phyloP scores from a whole-genome alignment of 2,888 invertebrate species.

The Macrosoma leucophasiata region DNA sequence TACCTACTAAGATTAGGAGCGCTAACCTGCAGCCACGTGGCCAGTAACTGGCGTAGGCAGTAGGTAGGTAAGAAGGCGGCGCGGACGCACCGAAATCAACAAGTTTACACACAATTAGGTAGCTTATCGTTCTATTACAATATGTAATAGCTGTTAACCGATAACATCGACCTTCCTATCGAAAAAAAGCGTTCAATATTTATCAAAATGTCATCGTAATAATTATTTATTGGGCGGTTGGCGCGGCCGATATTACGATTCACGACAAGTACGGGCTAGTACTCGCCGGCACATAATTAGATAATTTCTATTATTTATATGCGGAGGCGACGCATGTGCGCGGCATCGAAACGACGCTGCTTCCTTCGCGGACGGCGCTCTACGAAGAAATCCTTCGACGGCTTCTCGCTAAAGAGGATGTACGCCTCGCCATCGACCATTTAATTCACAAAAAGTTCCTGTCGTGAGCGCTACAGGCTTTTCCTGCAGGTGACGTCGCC shows the following conservation, averaged over 20 bases:
- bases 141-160: slow-evolving; percentile 63
- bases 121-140: slow-evolving; percentile 61
- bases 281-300: slow-evolving; percentile 63
- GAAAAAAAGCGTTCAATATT: slow-evolving; percentile 56
- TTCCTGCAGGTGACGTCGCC: slow-evolving; percentile 50
- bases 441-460: slow-evolving; percentile 63
- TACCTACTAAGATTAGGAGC: too few species aligned
- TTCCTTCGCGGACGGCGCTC: slow-evolving; percentile 48
- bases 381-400: slow-evolving; percentile 53
- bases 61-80: slow-evolving; percentile 13
- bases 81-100: slow-evolving; percentile 23
- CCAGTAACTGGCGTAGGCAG: too few species aligned
- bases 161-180: slow-evolving; percentile 65
- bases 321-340: slow-evolving; percentile 51
- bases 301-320: slow-evolving; percentile 75
- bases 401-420: slow-evolving; percentile 67
- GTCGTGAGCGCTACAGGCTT: slow-evolving; percentile 44
- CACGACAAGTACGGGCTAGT: slow-evolving; percentile 49
- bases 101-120: slow-evolving; percentile 43
- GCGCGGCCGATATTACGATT: slow-evolving; percentile 51
- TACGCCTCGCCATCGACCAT: slow-evolving; percentile 44
- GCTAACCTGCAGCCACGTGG: too few species aligned
- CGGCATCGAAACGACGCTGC: slow-evolving; percentile 51
- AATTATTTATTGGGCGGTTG: slow-evolving; percentile 45
- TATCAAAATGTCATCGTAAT: slow-evolving; percentile 55